phyloP scores from a whole-genome alignment of 1,140 invertebrate genomes.

The Drepana arcuata region DNA sequence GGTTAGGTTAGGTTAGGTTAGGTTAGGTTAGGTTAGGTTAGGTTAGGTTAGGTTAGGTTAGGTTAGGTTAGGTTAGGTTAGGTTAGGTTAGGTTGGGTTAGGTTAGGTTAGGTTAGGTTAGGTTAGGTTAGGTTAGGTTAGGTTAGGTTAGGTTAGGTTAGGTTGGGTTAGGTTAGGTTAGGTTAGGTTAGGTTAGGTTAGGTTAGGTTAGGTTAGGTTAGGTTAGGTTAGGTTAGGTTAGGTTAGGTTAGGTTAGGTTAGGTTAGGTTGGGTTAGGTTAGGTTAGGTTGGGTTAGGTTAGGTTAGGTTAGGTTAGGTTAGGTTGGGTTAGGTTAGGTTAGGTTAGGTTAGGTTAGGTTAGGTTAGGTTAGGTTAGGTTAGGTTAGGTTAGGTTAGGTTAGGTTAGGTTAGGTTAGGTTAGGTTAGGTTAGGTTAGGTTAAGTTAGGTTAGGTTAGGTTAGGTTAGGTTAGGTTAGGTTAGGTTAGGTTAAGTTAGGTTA shows the following conservation, averaged over 20 bases:
- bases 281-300: constrained; percentile 13
- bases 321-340: constrained; percentile 18
- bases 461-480: constrained; percentile 15
- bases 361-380: constrained; percentile 1
- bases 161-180: constrained; percentile 1
- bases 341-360: constrained; percentile 8
- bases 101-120: constrained; percentile 8
- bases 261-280: constrained; percentile 14
- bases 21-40: too few relatives aligned
- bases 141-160: constrained; percentile 20
- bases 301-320: constrained; percentile 15
- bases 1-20: too few relatives aligned
- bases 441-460: constrained; percentile 12
- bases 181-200: constrained; percentile 2
- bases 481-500: constrained; percentile 11
- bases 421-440: constrained; percentile 8
- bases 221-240: constrained; percentile 10
- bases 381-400: constrained; percentile 1
- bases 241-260: constrained; percentile 14
- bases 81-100: constrained; percentile 12
- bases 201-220: constrained; percentile 4
- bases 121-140: constrained; percentile 12
- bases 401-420: constrained; percentile 5
- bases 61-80: too few relatives aligned
- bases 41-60: too few relatives aligned